A percentile compares a stretch with the other conserved stretches of the same genome.
Conservation (phyloP, 64 coral and sea anemone species). For the Stylophora pistillata region DNA sequence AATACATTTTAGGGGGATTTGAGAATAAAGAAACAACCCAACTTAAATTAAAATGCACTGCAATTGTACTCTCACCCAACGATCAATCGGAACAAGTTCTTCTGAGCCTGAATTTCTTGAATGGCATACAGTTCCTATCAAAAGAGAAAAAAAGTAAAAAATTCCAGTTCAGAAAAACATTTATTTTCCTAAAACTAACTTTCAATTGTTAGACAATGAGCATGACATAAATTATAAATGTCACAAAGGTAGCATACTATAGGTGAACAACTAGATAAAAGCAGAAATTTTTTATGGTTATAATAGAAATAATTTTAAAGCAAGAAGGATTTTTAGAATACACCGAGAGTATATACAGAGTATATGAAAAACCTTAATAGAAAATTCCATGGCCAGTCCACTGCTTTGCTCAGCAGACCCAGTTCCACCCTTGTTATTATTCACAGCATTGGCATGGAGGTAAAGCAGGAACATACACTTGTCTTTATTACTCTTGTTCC, state of each 20-base stretch:
- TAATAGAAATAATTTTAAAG: too few relatives aligned
- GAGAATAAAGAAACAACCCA: too few relatives aligned
- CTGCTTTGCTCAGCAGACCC: conserved; percentile 51
- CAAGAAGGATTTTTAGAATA: too few relatives aligned
- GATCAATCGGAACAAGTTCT: conserved; percentile 78
- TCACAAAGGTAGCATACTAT: too few relatives aligned
- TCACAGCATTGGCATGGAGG: conserved; percentile 85
- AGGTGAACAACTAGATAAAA: too few relatives aligned
- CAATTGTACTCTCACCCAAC: conserved; percentile 61
- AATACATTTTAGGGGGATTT: too few relatives aligned
- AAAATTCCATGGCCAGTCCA: conserved; percentile 91
- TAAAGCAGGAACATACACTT: conserved; percentile 99
- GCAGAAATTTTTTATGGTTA: not conserved
- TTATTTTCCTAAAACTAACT: too few relatives aligned
- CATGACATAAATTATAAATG: too few relatives aligned
- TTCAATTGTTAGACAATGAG: too few relatives aligned
- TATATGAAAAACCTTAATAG: conserved; percentile 76
- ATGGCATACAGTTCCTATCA: conserved; percentile 92
- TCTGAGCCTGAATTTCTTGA: conserved; percentile 93
- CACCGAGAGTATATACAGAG: not conserved
- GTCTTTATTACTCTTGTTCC: conserved; percentile 86
- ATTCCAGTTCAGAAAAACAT: not conserved
- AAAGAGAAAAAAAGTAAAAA: not conserved
- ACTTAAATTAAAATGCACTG: not conserved
- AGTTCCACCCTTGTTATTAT: conserved; percentile 77